Evolutionary conservation across 2,888 invertebrate species (phyloP), one percentile per base, ranked within the genome.

Genomic region (Torymus tubicola): DNA sequence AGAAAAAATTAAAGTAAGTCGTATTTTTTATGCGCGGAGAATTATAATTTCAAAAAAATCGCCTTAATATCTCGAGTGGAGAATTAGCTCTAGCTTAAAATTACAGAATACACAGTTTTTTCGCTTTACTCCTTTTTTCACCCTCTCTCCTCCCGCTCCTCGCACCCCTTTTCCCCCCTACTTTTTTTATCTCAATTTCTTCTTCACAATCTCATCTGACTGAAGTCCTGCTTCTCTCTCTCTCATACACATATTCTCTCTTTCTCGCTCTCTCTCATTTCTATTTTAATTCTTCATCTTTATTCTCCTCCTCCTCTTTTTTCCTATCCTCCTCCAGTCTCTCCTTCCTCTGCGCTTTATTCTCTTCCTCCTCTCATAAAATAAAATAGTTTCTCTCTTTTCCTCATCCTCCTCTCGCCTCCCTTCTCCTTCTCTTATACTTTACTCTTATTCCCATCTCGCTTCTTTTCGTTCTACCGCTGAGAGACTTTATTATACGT

Each of bases 401-500:
- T 78, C 78, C 67, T 67, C 71, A 57, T 73, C 42, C 65, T 42
- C 31, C 77, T 52, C 64, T 14, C 67, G 53, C 70, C 60, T 74
- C 69, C 68, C n/a, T n/a, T n/a, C n/a, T n/a, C 57, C 76, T 53
- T 24, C 76, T 72, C 76, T 73, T 57, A 55, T 24, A 65, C 78
- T 77, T 78, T 69, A 64, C 73, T 78, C 70, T 73, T 82, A 68
- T 78, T 60, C 71, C 65, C 57, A 64, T 83, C 82, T 81, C 82
- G 72, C 82, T 81, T 78, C 82, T 84, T 84, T 85, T 85, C 84
- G 83, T 82, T 84, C 86, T 83, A 84, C 86, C 85, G 84, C 84
- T 85, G 65, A 84, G 79, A 85, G 84, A 87, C 88, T 88, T 88
- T 88, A 88, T 88, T 88, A 86, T 87, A 87, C 85, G 84, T 87